A percentile compares a stretch with the other conserved stretches of the same genome.
Conservation (phyloP, 2,888 invertebrate species). For the Slavum lentiscoides region DNA sequence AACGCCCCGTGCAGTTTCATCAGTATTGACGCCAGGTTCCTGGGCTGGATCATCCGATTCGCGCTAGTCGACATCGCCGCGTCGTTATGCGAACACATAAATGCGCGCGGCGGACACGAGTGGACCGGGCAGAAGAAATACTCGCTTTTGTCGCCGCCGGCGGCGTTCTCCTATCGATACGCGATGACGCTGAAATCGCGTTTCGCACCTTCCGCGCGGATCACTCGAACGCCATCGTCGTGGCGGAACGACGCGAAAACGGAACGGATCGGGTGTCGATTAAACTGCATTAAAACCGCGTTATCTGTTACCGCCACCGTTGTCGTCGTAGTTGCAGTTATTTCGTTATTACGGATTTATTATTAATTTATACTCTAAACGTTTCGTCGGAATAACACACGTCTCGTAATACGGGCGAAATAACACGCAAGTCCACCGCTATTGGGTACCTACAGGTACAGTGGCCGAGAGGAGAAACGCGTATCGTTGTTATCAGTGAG, state of each 20-base stretch:
- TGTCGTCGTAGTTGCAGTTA: no score
- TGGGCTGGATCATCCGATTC: constrained; percentile 76
- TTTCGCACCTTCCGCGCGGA: not conserved
- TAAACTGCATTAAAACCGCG: not conserved
- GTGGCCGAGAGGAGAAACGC: constrained; percentile 7
- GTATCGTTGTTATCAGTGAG: constrained; percentile 43
- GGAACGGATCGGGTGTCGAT: not conserved
- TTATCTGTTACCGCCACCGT: not conserved
- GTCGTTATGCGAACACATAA: constrained; percentile 28
- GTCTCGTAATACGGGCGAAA: no score
- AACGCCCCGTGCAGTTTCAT: constrained; percentile 82
- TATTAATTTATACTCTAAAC: not conserved
- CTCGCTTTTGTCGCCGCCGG: not conserved
- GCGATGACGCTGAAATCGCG: no score
- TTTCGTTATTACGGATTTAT: not conserved
- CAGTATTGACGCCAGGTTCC: constrained; percentile 85
- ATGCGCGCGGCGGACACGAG: not conserved
- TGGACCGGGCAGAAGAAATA: not conserved
- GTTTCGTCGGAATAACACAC: no score
- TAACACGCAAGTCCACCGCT: no score
- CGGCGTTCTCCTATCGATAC: no score
- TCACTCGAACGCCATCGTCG: not conserved
- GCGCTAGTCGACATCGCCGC: constrained; percentile 61
- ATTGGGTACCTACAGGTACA: no score
- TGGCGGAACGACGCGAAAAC: not conserved